These are phyloP conservation scores for Halesus radiatus DNA, from an alignment of 1,140 invertebrate species.

Conservation along the genomic window DNA sequence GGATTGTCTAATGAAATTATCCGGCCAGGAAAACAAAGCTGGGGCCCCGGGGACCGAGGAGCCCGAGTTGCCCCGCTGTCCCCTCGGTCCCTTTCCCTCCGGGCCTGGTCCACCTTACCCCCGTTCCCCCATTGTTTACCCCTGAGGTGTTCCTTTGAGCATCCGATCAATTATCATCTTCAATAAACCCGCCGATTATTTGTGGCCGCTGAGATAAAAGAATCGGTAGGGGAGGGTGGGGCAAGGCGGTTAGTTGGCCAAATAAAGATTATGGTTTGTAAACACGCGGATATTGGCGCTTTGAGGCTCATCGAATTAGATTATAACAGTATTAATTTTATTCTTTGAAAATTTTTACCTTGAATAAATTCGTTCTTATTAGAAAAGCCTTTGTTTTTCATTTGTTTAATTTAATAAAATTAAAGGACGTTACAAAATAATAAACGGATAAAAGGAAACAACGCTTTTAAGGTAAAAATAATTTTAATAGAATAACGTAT, in stretches of 20 bases:
- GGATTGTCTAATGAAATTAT: slow-evolving; percentile 57
- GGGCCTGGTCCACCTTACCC: background rate
- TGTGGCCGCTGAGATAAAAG: slow-evolving; percentile 37
- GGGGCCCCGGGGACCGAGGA: slow-evolving; percentile 12
- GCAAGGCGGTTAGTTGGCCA: slow-evolving; percentile 12
- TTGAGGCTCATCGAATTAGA: slow-evolving; percentile 15
- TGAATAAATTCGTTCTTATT: background rate
- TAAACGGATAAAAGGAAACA: too few relatives aligned
- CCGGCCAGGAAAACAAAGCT: slow-evolving; percentile 51
- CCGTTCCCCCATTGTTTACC: slow-evolving; percentile 48
- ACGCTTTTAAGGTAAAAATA: too few relatives aligned
- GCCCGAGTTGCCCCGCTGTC: background rate
- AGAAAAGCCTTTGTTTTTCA: too few relatives aligned
- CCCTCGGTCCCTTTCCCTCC: too few relatives aligned
- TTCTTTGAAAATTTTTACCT: slow-evolving; percentile 18
- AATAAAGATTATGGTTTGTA: slow-evolving; percentile 5
- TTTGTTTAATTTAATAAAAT: too few relatives aligned
- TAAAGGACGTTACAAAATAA: too few relatives aligned
- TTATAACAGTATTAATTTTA: background rate
- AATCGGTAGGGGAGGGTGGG: background rate
- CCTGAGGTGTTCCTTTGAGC: slow-evolving; percentile 55
- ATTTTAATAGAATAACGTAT: too few relatives aligned
- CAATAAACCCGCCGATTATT: slow-evolving; percentile 53
- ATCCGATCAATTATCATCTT: slow-evolving; percentile 56
- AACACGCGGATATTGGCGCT: slow-evolving; percentile 1